A percentile compares a stretch with the other conserved stretches of the same genome.
Evolutionary conservation across 2,113 vertebrate species (phyloP).

Genomic region (Cololabis saira): DNA sequence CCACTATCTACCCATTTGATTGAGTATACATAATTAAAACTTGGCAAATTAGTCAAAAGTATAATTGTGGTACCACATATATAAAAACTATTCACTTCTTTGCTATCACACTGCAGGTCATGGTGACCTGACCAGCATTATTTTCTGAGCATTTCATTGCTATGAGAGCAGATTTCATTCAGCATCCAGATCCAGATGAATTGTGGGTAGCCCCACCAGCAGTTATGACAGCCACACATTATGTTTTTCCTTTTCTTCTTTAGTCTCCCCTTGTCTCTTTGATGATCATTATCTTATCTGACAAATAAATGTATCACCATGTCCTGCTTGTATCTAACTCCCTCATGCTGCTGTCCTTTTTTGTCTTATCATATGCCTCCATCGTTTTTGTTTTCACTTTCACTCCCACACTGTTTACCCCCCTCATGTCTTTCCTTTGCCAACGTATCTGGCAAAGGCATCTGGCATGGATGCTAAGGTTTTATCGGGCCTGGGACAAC

Average conservation of each 20-base stretch:
- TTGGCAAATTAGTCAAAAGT: background rate
- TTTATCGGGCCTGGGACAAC: constrained; percentile 51
- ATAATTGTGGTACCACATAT: background rate
- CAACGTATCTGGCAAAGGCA: constrained; percentile 47
- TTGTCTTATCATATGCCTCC: constrained; percentile 39
- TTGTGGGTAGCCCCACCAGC: background rate
- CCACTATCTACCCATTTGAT: background rate
- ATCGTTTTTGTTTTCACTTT: constrained; percentile 18
- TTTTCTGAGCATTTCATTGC: background rate
- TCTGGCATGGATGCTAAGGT: constrained; percentile 67
- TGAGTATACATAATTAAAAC: background rate
- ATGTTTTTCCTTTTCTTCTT: background rate
- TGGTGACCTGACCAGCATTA: background rate
- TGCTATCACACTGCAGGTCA: background rate
- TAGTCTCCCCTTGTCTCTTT: constrained; percentile 8
- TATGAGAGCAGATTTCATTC: background rate
- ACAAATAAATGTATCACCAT: constrained; percentile 34
- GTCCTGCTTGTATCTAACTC: constrained; percentile 7
- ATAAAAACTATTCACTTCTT: background rate
- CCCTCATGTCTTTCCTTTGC: constrained; percentile 25
- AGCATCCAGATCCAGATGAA: background rate
- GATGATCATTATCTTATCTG: constrained; percentile 40
- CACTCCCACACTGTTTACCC: constrained; percentile 7
- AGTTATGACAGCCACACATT: background rate
- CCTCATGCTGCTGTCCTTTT: constrained; percentile 32